These are phyloP conservation scores for Herpailurus yagouaroundi DNA, from an alignment of 2,113 vertebrate species.

Conservation along the genomic window DNA sequence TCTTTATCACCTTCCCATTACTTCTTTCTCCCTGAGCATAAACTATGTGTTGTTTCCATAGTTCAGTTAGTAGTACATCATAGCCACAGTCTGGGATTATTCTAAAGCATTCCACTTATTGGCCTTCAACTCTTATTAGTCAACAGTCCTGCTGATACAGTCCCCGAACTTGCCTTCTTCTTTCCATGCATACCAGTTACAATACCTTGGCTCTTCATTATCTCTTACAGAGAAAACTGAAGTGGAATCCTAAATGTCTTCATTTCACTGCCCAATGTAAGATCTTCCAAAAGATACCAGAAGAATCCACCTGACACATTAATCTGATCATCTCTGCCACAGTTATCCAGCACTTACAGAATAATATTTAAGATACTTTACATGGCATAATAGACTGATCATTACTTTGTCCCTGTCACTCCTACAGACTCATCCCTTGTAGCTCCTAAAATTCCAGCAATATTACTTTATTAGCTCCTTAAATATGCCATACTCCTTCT, in stretches of 20 bases:
- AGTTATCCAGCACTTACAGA: neutral
- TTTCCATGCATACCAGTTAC: neutral
- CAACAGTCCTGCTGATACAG: neutral
- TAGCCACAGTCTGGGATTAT: neutral
- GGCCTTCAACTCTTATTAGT: neutral
- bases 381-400: neutral
- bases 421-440: neutral
- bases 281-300: neutral
- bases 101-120: neutral
- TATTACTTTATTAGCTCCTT: neutral
- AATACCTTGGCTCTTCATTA: neutral
- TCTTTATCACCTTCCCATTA: neutral
- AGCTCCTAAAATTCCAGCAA: neutral
- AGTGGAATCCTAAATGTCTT: neutral
- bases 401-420: neutral
- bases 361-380: neutral
- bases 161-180: neutral
- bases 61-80: neutral
- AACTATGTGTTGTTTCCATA: neutral
- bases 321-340: neutral
- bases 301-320: neutral
- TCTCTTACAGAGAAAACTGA: neutral
- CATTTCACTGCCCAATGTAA: neutral
- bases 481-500: neutral
- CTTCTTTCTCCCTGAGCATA: neutral